Conservation (phyloP, 2,888 invertebrate species). For the Archaeoteleia sp. region DNA sequence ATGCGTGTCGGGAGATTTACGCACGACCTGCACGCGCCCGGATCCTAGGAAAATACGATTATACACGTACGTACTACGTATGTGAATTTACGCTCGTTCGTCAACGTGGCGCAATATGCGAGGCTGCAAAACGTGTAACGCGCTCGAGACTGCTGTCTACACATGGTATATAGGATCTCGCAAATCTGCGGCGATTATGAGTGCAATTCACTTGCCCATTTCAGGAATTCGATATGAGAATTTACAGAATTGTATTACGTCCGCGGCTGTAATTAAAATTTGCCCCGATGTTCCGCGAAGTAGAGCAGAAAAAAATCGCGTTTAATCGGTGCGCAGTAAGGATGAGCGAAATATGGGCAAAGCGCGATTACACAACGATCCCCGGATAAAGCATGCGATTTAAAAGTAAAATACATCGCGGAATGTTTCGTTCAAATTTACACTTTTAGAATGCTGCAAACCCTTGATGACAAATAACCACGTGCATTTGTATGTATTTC, state of each 20-base stretch:
- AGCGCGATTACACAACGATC: conserved; percentile 5
- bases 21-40: conserved; percentile 40
- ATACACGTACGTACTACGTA: conserved; percentile 22
- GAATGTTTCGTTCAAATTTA: conserved; percentile 22
- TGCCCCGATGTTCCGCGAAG: not conserved
- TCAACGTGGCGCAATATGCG: conserved; percentile 44
- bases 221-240: conserved; percentile 24
- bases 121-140: conserved; percentile 29
- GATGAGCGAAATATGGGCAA: not conserved
- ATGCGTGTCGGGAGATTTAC: conserved; percentile 42
- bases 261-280: not conserved
- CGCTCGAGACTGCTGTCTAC: conserved; percentile 3
- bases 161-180: not conserved
- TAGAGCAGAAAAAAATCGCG: conserved; percentile 10
- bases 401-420: conserved; percentile 22
- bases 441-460: conserved; percentile 1
- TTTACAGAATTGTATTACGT: conserved; percentile 4
- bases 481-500: no score
- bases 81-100: conserved; percentile 43
- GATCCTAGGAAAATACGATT: conserved; percentile 36
- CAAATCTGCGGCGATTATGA: conserved; percentile 16
- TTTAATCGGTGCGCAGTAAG: not conserved
- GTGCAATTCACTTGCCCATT: conserved; percentile 17
- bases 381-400: conserved; percentile 19
- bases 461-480: conserved; percentile 12